Evolutionary conservation across 1,140 invertebrate genomes (phyloP).

Genomic region (Uloborus diversus): DNA sequence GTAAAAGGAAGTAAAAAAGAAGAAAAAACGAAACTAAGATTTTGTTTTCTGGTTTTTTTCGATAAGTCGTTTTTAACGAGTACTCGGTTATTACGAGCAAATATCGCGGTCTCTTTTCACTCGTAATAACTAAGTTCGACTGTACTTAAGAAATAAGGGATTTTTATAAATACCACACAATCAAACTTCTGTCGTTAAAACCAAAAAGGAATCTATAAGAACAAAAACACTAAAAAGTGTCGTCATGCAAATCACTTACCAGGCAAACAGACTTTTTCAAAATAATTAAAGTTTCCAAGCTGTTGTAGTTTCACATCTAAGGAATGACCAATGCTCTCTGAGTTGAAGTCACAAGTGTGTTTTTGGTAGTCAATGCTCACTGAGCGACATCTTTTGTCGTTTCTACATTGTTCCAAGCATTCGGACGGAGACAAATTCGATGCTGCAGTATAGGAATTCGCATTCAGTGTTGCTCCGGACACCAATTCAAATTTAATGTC

Average conservation of each 20-base stretch:
- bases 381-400: constrained; percentile 41
- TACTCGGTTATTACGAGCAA: too few species aligned
- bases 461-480: constrained; percentile 5
- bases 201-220: too few species aligned
- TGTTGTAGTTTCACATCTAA: constrained; percentile 8
- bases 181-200: too few species aligned
- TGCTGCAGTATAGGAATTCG: constrained; percentile 30
- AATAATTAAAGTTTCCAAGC: constrained; percentile 54
- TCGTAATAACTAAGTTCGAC: too few species aligned
- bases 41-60: too few species aligned
- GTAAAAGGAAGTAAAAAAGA: too few species aligned
- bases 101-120: too few species aligned
- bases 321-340: background rate
- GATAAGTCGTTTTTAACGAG: too few species aligned
- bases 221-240: too few species aligned
- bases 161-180: too few species aligned
- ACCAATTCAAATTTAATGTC: constrained; percentile 56
- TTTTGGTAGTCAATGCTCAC: constrained; percentile 53
- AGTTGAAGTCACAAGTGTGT: constrained; percentile 48
- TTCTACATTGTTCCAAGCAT: constrained; percentile 47
- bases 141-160: too few species aligned
- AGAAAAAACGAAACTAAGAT: too few species aligned
- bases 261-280: constrained; percentile 56
- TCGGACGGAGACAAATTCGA: constrained; percentile 36
- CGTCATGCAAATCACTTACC: constrained; percentile 31